Conservation (phyloP, 2,113 vertebrate genomes). For the Chlorocebus sabaeus region DNA sequence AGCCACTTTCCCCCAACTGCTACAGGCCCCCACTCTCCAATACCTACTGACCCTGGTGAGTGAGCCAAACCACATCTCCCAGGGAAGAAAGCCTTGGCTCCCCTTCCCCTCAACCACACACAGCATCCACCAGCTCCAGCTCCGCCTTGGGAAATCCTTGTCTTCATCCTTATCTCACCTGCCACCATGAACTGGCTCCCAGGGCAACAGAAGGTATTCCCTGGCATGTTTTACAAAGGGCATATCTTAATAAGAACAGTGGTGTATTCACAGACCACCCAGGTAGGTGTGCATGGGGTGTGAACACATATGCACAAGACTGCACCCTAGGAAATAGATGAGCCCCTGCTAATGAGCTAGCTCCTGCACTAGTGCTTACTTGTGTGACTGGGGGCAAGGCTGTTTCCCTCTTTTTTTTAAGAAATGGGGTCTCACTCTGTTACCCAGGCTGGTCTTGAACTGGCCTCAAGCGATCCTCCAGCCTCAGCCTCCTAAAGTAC, state of each 20-base stretch:
- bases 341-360: neutral
- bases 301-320: neutral
- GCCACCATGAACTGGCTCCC: neutral
- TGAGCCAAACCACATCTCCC: neutral
- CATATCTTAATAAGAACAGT: neutral
- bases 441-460: too few relatives aligned
- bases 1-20: neutral
- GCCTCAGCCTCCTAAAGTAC: too few relatives aligned
- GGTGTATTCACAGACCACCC: neutral
- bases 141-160: too few relatives aligned
- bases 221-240: neutral
- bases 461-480: too few relatives aligned
- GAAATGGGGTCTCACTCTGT: too few relatives aligned
- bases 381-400: neutral
- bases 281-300: fast-evolving
- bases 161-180: neutral
- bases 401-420: neutral
- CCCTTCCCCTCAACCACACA: neutral
- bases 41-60: neutral
- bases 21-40: fast-evolving
- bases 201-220: neutral
- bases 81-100: neutral
- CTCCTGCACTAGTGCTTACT: neutral
- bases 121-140: fast-evolving
- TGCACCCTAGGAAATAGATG: neutral